A percentile compares a stretch with the other conserved stretches of the same genome.
phyloP scores from a whole-genome alignment of 2,797 vertebrate species.

The Enteromius unitaeniatus region DNA sequence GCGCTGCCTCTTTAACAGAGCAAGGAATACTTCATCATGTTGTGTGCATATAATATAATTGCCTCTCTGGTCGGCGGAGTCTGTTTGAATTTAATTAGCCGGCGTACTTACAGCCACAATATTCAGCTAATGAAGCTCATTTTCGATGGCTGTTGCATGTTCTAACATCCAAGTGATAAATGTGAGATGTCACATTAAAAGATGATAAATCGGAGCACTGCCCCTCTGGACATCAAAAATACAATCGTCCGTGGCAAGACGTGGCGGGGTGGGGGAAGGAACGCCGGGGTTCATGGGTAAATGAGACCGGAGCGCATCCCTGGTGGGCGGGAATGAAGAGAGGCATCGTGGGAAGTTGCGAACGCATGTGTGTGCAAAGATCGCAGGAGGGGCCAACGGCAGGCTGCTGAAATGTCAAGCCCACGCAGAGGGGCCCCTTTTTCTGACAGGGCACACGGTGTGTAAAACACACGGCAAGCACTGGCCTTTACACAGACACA shows the following conservation, averaged over 20 bases:
- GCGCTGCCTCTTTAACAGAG: constrained; percentile 60
- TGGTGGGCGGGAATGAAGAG: constrained; percentile 35
- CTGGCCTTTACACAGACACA: constrained; percentile 32
- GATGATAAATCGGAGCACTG: constrained; percentile 69
- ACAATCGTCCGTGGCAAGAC: constrained; percentile 26
- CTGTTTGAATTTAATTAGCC: constrained; percentile 71
- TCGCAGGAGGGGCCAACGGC: constrained; percentile 45
- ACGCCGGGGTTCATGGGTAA: constrained; percentile 65
- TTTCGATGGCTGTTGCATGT: constrained; percentile 54
- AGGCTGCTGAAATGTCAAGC: constrained; percentile 58
- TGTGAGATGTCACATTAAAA: constrained; percentile 69
- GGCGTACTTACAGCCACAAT: constrained; percentile 59
- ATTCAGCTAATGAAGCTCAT: constrained; percentile 68
- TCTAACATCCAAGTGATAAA: constrained; percentile 69
- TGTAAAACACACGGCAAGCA: constrained; percentile 57
- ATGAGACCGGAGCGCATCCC: constrained; percentile 62
- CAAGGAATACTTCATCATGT: constrained; percentile 62
- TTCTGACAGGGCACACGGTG: constrained; percentile 48
- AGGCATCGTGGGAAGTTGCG: constrained; percentile 60
- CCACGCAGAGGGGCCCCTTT: constrained; percentile 51
- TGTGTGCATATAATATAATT: constrained; percentile 66
- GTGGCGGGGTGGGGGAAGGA: constrained; percentile 12
- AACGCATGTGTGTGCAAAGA: constrained; percentile 50
- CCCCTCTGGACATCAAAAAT: constrained; percentile 68
- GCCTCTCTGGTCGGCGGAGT: constrained; percentile 62